A percentile compares a stretch with the other conserved stretches of the same genome.
Conservation (phyloP, 1,140 invertebrate species). For the Zaprionus africanus region DNA sequence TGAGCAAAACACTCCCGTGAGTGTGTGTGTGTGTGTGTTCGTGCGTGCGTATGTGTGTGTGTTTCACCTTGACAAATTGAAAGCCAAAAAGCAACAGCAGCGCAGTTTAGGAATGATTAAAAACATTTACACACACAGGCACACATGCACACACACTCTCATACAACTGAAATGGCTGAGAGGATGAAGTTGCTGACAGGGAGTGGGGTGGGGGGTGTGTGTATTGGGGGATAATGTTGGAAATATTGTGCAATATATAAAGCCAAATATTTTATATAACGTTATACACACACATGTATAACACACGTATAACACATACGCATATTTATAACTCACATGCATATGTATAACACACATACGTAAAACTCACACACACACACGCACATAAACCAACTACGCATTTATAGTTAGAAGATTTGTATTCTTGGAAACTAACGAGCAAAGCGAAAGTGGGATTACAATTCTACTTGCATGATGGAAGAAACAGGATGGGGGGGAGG, state of each 20-base stretch:
- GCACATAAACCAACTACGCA: background rate
- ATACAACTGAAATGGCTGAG: background rate
- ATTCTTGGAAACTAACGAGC: conserved; percentile 50
- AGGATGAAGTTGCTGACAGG: conserved; percentile 8
- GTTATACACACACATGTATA: conserved; percentile 20
- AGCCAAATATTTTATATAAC: conserved; percentile 70
- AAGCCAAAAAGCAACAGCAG: conserved; percentile 48
- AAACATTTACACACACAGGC: conserved; percentile 23
- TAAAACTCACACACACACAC: conserved; percentile 8
- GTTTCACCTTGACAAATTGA: conserved; percentile 68
- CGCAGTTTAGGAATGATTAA: conserved; percentile 46
- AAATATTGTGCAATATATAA: conserved; percentile 52
- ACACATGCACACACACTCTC: conserved; percentile 10
- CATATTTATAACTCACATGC: background rate
- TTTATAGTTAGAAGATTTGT: conserved; percentile 39
- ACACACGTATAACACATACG: background rate
- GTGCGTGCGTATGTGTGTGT: conserved; percentile 19
- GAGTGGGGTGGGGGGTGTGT: background rate
- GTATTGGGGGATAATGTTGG: conserved; percentile 17
- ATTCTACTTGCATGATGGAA: background rate
- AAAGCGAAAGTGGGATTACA: background rate
- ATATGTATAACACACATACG: conserved; percentile 12
- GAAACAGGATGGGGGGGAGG: background rate
- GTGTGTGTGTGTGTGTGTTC: conserved; percentile 4
- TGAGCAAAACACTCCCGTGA: conserved; percentile 15